phyloP scores from a whole-genome alignment of 2,797 vertebrate genomes.

The Loriculus beryllinus region DNA sequence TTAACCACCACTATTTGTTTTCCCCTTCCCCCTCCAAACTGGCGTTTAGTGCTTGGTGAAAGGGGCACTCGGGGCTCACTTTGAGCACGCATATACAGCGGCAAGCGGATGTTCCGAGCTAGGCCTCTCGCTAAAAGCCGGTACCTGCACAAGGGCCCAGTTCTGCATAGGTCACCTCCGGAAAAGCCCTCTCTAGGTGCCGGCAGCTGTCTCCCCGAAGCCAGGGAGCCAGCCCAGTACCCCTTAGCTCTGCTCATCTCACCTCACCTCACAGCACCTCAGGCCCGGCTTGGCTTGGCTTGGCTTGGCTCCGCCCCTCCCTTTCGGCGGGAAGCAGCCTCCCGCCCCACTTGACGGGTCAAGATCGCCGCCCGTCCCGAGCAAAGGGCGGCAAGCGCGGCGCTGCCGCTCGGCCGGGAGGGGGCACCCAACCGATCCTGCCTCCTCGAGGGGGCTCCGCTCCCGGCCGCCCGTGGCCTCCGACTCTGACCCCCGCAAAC shows the following conservation, averaged over 20 bases:
- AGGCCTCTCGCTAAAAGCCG: not conserved
- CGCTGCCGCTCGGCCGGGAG: not conserved
- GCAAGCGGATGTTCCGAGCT: not conserved
- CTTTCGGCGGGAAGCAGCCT: not conserved
- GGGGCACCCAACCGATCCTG: not conserved
- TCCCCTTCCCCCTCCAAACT: fast-evolving
- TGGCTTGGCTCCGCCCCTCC: not conserved
- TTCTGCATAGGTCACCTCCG: not conserved
- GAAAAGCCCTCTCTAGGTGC: too few species aligned
- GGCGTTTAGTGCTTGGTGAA: fast-evolving
- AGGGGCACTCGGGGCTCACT: fast-evolving
- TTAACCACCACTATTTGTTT: not conserved
- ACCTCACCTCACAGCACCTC: not conserved
- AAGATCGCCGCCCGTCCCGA: not conserved
- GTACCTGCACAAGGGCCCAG: fast-evolving
- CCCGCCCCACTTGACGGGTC: not conserved
- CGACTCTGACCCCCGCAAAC: not conserved
- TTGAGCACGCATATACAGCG: fast-evolving
- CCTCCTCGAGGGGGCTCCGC: too few species aligned
- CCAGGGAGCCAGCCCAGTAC: fast-evolving
- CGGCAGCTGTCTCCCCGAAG: fast-evolving
- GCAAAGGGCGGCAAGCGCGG: not conserved
- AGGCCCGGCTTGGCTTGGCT: fast-evolving
- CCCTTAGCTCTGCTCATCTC: too few species aligned
- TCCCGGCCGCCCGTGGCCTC: not conserved